Percentiles rank a stretch among this genome's conserved stretches.
Evolutionary conservation across 35 echinoderm and acorn worm genomes (phyloP).

Genomic region (Apostichopus parvimensis): DNA sequence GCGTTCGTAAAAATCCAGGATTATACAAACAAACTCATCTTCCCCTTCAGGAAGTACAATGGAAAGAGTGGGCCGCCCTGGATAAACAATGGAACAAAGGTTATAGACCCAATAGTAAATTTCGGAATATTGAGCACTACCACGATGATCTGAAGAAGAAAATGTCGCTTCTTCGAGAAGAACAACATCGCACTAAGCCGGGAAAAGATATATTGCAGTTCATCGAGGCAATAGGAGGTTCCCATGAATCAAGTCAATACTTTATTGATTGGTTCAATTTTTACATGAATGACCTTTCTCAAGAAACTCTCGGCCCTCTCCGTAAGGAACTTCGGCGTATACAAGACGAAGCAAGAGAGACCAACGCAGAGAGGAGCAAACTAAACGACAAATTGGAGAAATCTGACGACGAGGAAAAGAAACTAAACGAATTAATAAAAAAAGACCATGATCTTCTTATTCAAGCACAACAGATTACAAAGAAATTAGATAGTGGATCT

Average conservation of each 20-base stretch:
- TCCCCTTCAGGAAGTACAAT: background rate
- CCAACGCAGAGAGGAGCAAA: background rate
- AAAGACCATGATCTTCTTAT: background rate
- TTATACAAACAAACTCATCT: too few relatives aligned
- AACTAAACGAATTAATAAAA: background rate
- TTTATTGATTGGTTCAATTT: conserved; percentile 38
- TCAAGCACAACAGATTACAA: conserved; percentile 19
- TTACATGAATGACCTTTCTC: conserved; percentile 37
- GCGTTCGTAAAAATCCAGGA: background rate
- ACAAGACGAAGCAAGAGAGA: conserved; percentile 1
- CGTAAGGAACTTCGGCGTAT: conserved; percentile 7
- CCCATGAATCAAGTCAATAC: background rate
- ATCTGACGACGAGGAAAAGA: background rate
- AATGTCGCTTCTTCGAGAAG: background rate
- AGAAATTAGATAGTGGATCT: conserved; percentile 10
- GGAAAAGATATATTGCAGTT: conserved; percentile 16
- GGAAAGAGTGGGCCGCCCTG: conserved; percentile 40
- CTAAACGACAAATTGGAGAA: background rate
- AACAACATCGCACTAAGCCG: background rate
- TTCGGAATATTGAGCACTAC: conserved; percentile 28
- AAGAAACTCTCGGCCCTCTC: conserved; percentile 26
- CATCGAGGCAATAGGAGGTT: background rate
- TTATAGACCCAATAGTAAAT: background rate
- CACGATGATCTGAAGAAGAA: conserved; percentile 26
- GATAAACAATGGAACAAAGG: conserved; percentile 37